These are phyloP conservation scores for Diogma glabrata DNA, from an alignment of 2,888 invertebrate genomes.

Conservation along the genomic window DNA sequence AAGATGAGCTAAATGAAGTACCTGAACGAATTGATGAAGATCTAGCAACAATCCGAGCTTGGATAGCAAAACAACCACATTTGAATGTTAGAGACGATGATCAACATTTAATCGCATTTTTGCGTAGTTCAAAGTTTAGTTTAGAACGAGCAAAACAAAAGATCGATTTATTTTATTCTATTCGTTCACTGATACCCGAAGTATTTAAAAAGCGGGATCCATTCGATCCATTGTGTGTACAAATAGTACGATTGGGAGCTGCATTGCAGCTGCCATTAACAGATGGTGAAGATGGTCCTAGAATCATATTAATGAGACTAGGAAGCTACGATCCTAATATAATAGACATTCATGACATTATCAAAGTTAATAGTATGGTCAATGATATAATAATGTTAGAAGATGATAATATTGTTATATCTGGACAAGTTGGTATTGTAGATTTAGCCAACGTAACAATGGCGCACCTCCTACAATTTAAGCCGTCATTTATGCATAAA, in stretches of 20 bases:
- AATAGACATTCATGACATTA: slow-evolving; percentile 38
- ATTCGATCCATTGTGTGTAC: slow-evolving; percentile 17
- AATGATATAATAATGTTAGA: slow-evolving; percentile 47
- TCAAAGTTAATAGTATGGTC: slow-evolving; percentile 42
- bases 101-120: slow-evolving; percentile 40
- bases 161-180: slow-evolving; percentile 45
- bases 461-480: slow-evolving; percentile 44
- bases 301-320: slow-evolving; percentile 36
- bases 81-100: slow-evolving; percentile 37
- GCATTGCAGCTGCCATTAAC: slow-evolving; percentile 22
- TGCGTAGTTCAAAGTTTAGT: slow-evolving; percentile 42
- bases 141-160: slow-evolving; percentile 43
- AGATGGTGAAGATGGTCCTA: slow-evolving; percentile 31
- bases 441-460: slow-evolving; percentile 44
- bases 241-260: slow-evolving; percentile 16
- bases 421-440: slow-evolving; percentile 40
- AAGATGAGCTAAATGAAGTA: slow-evolving; percentile 38
- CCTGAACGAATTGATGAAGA: slow-evolving; percentile 30
- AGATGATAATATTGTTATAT: slow-evolving; percentile 45
- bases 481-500: slow-evolving; percentile 47
- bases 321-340: slow-evolving; percentile 38
- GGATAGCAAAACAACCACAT: slow-evolving; percentile 41
- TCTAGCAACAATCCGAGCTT: slow-evolving; percentile 37
- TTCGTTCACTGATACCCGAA: slow-evolving; percentile 43
- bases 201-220: slow-evolving; percentile 35